Evolutionary conservation across 2,888 invertebrate genomes (phyloP).

Genomic region (Tyria jacobaeae): DNA sequence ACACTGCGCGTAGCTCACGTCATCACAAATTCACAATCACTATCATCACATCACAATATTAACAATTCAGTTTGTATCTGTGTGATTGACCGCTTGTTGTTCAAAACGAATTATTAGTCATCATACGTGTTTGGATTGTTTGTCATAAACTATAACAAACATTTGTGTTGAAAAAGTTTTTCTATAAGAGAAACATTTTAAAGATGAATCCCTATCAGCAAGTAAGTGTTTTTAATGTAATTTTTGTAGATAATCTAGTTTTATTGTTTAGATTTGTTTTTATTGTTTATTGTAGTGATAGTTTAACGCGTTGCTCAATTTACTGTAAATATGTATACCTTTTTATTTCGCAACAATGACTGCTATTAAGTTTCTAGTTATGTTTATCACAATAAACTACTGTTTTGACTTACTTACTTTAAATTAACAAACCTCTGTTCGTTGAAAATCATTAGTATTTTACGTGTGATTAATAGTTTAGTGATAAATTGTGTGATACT

Average conservation of each 20-base stretch:
- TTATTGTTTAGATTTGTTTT: too few species aligned
- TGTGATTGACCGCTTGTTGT: constrained; percentile 28
- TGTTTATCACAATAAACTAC: constrained; percentile 73
- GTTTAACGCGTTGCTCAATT: neutral
- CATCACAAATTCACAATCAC: too few species aligned
- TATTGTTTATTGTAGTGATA: too few species aligned
- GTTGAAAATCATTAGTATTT: neutral
- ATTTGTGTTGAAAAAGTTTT: neutral
- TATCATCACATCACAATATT: too few species aligned
- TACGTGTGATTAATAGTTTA: neutral
- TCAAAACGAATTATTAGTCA: constrained; percentile 15
- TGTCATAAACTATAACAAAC: neutral
- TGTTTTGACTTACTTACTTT: neutral
- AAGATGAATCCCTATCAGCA: constrained; percentile 79
- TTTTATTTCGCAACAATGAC: neutral
- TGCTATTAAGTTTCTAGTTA: constrained; percentile 50
- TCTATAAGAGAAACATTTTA: neutral
- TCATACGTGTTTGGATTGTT: neutral
- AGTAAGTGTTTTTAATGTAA: too few species aligned
- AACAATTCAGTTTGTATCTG: neutral
- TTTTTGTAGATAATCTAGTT: constrained; percentile 14
- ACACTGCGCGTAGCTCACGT: too few species aligned
- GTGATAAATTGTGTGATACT: too few species aligned
- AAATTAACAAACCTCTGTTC: neutral
- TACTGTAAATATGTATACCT: constrained; percentile 6